These are phyloP conservation scores for Eristalinus aeneus DNA, from an alignment of 2,888 invertebrate species.

Conservation along the genomic window DNA sequence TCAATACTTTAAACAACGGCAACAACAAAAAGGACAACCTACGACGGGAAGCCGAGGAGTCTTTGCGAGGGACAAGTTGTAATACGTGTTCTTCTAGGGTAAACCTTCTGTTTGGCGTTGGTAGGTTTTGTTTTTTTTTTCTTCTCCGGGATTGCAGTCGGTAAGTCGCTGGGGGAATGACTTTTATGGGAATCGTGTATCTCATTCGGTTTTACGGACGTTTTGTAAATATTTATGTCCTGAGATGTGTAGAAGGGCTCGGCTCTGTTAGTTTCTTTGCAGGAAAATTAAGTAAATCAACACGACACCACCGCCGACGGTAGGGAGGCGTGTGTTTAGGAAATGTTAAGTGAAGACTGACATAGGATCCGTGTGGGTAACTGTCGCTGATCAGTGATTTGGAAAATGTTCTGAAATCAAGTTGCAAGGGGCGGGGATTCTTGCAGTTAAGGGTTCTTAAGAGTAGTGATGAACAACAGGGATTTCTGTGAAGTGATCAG, in stretches of 20 bases:
- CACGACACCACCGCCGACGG: background rate
- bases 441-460: background rate
- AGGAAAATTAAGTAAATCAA: slow-evolving; percentile 36
- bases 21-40: slow-evolving; percentile 5
- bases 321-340: background rate
- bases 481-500: background rate
- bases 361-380: background rate
- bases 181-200: slow-evolving; percentile 12
- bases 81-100: slow-evolving; percentile 22
- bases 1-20: slow-evolving; percentile 36
- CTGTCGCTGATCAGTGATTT: background rate
- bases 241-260: background rate
- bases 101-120: background rate
- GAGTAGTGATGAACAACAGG: background rate
- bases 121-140: background rate
- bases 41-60: background rate
- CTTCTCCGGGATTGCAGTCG: background rate
- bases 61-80: background rate
- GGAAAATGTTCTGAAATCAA: background rate
- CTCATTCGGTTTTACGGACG: slow-evolving; percentile 36
- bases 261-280: background rate
- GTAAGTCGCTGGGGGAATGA: background rate
- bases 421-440: background rate
- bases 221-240: slow-evolving; percentile 48
- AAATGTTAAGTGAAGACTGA: slow-evolving; percentile 20